These are phyloP conservation scores for Phania funesta DNA, from an alignment of 2,888 invertebrate genomes.

Conservation along the genomic window DNA sequence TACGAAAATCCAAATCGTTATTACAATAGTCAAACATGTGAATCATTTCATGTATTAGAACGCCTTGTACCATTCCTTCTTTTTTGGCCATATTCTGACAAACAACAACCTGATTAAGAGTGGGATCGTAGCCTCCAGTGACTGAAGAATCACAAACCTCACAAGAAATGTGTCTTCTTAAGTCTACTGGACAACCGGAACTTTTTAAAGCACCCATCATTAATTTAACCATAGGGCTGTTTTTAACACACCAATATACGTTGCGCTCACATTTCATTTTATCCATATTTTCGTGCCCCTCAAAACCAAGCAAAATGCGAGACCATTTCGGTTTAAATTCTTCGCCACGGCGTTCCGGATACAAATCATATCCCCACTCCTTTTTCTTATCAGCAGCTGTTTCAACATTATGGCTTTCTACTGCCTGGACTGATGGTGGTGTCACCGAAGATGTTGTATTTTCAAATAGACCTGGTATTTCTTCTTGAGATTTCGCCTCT, in stretches of 20 bases:
- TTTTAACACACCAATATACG: constrained; percentile 86
- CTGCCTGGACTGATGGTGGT: background rate
- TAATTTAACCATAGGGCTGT: constrained; percentile 90
- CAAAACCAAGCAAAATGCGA: constrained; percentile 83
- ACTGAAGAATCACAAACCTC: constrained; percentile 92
- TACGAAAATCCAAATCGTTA: constrained; percentile 92
- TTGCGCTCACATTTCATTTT: constrained; percentile 90
- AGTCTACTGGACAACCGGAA: constrained; percentile 85
- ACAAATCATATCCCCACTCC: constrained; percentile 89
- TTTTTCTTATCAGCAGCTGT: constrained; percentile 65
- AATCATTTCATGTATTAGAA: constrained; percentile 94
- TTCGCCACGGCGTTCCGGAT: constrained; percentile 88
- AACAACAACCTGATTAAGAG: constrained; percentile 85
- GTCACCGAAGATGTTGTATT: background rate
- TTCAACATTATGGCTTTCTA: background rate
- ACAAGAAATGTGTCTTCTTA: constrained; percentile 93
- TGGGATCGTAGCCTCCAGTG: constrained; percentile 89
- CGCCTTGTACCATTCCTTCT: constrained; percentile 87
- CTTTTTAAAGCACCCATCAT: constrained; percentile 91
- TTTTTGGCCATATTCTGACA: constrained; percentile 91
- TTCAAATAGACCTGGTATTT: constrained; percentile 21
- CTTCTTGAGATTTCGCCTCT: constrained; percentile 51
- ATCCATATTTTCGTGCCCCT: constrained; percentile 86
- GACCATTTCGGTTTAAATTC: constrained; percentile 82
- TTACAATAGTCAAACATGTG: constrained; percentile 98